Percentiles rank a stretch among this genome's conserved stretches.
Conservation (phyloP, 2,888 invertebrate genomes). For the Sinodicranocentrus sp. region DNA sequence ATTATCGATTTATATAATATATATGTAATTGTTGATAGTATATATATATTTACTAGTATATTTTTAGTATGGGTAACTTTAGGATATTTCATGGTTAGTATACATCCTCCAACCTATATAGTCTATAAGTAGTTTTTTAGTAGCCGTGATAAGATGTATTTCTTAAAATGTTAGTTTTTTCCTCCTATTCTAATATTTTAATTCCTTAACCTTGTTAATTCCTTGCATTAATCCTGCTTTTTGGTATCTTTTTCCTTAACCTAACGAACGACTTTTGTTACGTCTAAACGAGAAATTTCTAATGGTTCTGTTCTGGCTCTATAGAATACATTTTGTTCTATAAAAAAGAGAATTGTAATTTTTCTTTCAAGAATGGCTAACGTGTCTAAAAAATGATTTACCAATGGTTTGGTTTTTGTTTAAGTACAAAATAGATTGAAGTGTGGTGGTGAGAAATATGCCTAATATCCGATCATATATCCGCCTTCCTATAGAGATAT, state of each 20-base stretch:
- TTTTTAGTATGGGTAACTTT: background rate
- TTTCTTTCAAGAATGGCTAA: background rate
- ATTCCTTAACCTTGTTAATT: constrained; percentile 17
- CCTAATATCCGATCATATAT: constrained; percentile 31
- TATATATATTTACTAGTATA: background rate
- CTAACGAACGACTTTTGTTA: background rate
- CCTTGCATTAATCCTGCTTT: constrained; percentile 14
- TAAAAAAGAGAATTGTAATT: background rate
- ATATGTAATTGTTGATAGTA: background rate
- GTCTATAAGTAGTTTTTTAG: background rate
- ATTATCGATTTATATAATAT: background rate
- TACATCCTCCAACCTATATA: background rate
- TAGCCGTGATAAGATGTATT: background rate
- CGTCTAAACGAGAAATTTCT: background rate
- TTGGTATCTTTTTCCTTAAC: background rate
- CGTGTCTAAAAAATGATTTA: constrained; percentile 5
- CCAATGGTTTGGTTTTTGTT: constrained; percentile 4
- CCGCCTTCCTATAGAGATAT: background rate
- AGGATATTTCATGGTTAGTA: background rate
- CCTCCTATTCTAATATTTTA: constrained; percentile 6
- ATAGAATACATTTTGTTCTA: background rate
- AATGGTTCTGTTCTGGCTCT: constrained; percentile 8
- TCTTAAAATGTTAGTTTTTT: background rate
- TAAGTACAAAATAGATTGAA: constrained; percentile 50
- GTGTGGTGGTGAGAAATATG: constrained; percentile 12